Conservation (phyloP, 2,113 vertebrate genomes). For the Hemichromis elongatus region DNA sequence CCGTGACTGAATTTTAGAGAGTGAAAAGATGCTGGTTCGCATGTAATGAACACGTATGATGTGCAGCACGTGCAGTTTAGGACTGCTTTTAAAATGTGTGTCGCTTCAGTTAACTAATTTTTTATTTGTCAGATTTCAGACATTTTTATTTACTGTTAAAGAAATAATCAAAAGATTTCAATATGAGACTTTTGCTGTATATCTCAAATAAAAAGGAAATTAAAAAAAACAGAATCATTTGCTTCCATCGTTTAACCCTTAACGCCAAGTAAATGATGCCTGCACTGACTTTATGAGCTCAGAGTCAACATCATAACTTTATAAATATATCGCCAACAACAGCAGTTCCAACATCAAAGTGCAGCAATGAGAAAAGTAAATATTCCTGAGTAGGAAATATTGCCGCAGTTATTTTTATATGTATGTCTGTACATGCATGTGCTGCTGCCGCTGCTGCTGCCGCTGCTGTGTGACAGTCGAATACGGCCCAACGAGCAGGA, state of each 20-base stretch:
- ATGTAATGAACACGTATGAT: background rate
- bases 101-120: background rate
- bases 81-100: background rate
- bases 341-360: constrained; percentile 45
- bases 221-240: background rate
- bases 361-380: background rate
- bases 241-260: background rate
- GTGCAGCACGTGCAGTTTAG: background rate
- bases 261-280: background rate
- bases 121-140: background rate
- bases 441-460: constrained; percentile 20
- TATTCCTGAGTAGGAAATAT: constrained; percentile 21
- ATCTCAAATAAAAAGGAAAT: background rate
- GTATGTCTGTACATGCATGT: constrained; percentile 31
- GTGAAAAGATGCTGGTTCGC: background rate
- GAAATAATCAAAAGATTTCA: background rate
- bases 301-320: background rate
- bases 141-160: background rate
- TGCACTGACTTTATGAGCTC: background rate
- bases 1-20: background rate
- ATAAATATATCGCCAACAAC: constrained; percentile 13
- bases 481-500: constrained; percentile 51
- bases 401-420: constrained; percentile 34
- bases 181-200: background rate
- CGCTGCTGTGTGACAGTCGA: constrained; percentile 52